Base-by-base conservation (phyloP, 2,797 vertebrate species). In the Micropoecilia bifurca region DNA sequence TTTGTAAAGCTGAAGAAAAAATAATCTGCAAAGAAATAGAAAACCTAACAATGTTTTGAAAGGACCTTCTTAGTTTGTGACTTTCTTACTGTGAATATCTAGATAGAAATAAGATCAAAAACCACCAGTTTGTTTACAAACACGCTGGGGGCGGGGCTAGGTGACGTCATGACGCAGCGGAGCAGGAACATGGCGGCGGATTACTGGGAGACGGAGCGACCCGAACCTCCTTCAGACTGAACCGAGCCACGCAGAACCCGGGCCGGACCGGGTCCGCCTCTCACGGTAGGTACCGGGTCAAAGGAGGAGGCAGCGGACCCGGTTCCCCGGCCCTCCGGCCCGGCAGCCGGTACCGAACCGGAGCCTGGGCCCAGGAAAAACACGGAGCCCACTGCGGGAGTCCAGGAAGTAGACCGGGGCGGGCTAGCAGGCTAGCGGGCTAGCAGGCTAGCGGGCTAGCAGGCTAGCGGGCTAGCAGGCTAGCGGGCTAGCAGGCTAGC, bases 161-260 rank as follows among this genome's bases (percentile, higher is more conserved):
- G 59, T 71, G n/a, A 61, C 50, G 71, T 80, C 83, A 82, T 75
- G 81, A 87, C 87, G 78, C 72, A 77, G 69, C 79, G 82, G 61
- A 88, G 83, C 63, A 82, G 91, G 91, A 93, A 90, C 92, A 96
- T 96, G 95, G 95, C 95, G 89, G 95, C 95, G 85, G 95, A 96
- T 91, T 96, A 94, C 80, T 95, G 95, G 95, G 95, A 96, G 91
- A n/a, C 69, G 33, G 68, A 77, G 69, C 50, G 80, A 87, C 1
- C 81, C 48, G 71, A 73, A 73, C 82, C 55, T 45, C 57, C 47
- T 71, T 85, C 83, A 81, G 68, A 80, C 83, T 92, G 87, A 93
- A 84, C 76, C 89, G 80, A 90, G 84, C 89, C 93, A 86, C 55
- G 86, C 83, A 92, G 68, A 86, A 90, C 86, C 86, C 87, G 89